Evolutionary conservation across 1,140 invertebrate species (phyloP), one percentile per base, ranked within the genome.

Genomic region (Plectrocnemia conspersa): DNA sequence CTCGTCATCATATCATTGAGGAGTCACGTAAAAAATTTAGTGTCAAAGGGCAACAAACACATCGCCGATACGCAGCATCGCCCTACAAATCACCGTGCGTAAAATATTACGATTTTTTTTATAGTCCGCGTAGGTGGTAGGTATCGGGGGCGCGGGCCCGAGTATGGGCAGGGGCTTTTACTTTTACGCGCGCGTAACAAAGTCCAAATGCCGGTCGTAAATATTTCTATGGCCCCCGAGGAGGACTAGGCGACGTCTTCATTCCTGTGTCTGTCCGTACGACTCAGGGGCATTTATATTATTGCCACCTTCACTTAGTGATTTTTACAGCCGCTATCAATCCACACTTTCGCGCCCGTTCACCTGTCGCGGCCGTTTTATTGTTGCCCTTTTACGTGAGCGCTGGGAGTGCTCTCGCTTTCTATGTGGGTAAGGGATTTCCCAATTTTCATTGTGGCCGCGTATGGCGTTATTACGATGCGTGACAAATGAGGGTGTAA

Each of bases 291-390:
- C 35, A 38, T 38, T 9, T 16, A 19, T 33, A 52, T 54, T 47
- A 61, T 56, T 56, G 58, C 54, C 48, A 48, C 35, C 36, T 61
- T 57, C 58, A 61, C 58, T 57, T 61, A 61, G 58, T 50, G 58
- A 61, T 61, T 61, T 60, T 61, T 54, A 54, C 52, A 23, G 50
- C 24, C 21, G 38, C 54, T 61, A 61, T 61, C 58, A 61, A 56
- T 61, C 48, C 49, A 19, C 48, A 50, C 53, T 60, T 57, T 56
- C 38, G 41, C 41, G 41, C 41, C 25, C 15, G 23, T 29, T 52
- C 25, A 38, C 49, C 41, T 45, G 41, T 32, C 32, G 29, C 49
- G 35, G 40, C 29, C 19, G 52, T 54, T 54, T 54, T 54, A 54
- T 54, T 54, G 52, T 54, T 54, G 13, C 15, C 15, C 42, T 54